Evolutionary conservation across 2,888 invertebrate genomes (phyloP), one percentile per base, ranked within the genome.

Genomic region (Hipparchia sbordonii): DNA sequence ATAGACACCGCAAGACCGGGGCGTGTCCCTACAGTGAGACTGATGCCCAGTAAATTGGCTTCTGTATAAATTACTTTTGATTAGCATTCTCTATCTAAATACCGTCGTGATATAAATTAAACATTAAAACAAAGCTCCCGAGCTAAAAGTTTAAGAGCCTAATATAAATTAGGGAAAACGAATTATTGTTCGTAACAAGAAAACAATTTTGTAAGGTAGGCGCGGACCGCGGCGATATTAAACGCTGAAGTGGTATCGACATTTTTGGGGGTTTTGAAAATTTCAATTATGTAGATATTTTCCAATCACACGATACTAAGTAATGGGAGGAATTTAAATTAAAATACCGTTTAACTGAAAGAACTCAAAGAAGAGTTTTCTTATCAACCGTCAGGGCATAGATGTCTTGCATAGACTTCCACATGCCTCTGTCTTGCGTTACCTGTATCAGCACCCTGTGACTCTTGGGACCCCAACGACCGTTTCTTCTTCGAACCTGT

Each of bases 111-210:
- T 82, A 85, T 84, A 87, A 85, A 88, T 87, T 87, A 86, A 86
- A 84, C 83, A 84, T 82, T 78, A 77, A 78, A 82, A 82, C 80
- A 81, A 86, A 82, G 78, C 79, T 77, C 81, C 82, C 82, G 80
- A 80, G 80, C 75, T 78, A 71, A 85, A 89, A 89, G 79, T 89
- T 89, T 85, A 85, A 83, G 84, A 85, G 82, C 82, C 82, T 84
- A 82, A 87, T 87, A 86, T 85, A 87, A 88, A 87, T 89, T 87
- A 84, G 83, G 79, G 78, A 84, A 85, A 88, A 84, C 81, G 85
- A 89, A 86, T 89, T 85, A 86, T 86, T 87, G 84, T 86, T 84
- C 73, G 79, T 78, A 86, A 88, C 86, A 87, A 82, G 85, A 81
- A 86, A 88, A 87, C 85, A 84, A 86, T 85, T 88, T 87, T 79